A percentile compares a stretch with the other conserved stretches of the same genome.
phyloP scores from a whole-genome alignment of 1,140 invertebrate genomes.

The Plectrocnemia conspersa region DNA sequence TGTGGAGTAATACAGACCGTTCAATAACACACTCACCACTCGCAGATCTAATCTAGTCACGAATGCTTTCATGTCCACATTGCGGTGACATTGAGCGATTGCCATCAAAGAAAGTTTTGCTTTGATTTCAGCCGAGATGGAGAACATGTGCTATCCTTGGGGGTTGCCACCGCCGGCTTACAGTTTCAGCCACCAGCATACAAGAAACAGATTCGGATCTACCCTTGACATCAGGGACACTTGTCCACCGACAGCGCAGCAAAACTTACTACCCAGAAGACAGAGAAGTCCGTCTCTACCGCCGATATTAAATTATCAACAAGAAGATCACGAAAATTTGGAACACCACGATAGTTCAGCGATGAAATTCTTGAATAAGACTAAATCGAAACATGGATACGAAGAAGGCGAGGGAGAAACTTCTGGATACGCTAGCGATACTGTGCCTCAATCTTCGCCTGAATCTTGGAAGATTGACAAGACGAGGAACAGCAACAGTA shows the following conservation, averaged over 20 bases:
- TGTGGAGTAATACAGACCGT: too few species aligned
- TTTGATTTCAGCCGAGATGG: slow-evolving; percentile 57
- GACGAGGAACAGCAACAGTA: slow-evolving; percentile 40
- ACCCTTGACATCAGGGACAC: slow-evolving; percentile 48
- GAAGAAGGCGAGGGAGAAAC: slow-evolving; percentile 63
- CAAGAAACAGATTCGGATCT: slow-evolving; percentile 48
- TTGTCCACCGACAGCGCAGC: slow-evolving; percentile 43
- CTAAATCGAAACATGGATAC: slow-evolving; percentile 41
- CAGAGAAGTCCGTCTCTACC: slow-evolving; percentile 57
- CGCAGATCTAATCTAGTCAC: too few species aligned
- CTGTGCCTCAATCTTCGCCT: slow-evolving; percentile 47
- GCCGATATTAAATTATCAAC: slow-evolving; percentile 47
- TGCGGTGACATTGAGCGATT: too few species aligned
- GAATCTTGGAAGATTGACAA: slow-evolving; percentile 37
- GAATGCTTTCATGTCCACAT: too few species aligned
- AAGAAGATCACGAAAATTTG: not conserved
- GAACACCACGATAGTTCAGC: not conserved
- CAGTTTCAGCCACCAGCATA: slow-evolving; percentile 44
- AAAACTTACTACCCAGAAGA: slow-evolving; percentile 42
- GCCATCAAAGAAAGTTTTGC: too few species aligned
- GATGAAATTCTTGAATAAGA: not conserved
- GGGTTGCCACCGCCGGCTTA: slow-evolving; percentile 42
- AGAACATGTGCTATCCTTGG: slow-evolving; percentile 51
- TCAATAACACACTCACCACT: too few species aligned
- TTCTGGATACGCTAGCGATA: slow-evolving; percentile 68